Percentiles rank a stretch among this genome's conserved stretches.
phyloP scores from a whole-genome alignment of 1,140 invertebrate genomes.

The Oncopodura yosiiana region DNA sequence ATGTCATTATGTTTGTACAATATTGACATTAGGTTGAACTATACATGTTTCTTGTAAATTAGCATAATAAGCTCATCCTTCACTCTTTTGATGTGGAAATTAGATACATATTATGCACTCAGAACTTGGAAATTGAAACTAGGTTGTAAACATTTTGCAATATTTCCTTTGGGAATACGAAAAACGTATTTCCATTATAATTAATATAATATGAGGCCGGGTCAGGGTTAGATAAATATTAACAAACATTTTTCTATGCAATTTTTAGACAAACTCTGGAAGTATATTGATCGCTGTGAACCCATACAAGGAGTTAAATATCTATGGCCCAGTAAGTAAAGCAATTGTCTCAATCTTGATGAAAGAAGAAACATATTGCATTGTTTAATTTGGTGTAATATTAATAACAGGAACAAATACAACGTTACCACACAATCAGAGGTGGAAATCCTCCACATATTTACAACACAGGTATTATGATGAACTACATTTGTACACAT shows the following conservation, averaged over 20 bases:
- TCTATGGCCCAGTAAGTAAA: slow-evolving; percentile 76
- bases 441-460: slow-evolving; percentile 74
- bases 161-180: neutral
- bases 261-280: slow-evolving; percentile 68
- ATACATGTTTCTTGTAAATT: too few species aligned
- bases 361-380: neutral
- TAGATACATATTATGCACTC: neutral
- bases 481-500: too few species aligned
- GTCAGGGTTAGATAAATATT: too few species aligned
- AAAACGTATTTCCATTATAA: neutral
- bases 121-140: neutral
- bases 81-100: neutral
- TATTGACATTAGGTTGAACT: too few species aligned
- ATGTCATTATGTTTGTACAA: too few species aligned
- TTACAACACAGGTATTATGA: too few species aligned
- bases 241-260: slow-evolving; percentile 1
- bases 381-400: slow-evolving; percentile 3
- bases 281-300: slow-evolving; percentile 93
- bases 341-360: slow-evolving; percentile 7
- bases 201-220: too few species aligned
- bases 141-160: neutral
- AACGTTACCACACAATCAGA: slow-evolving; percentile 16
- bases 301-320: slow-evolving; percentile 84
- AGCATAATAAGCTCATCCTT: too few species aligned
- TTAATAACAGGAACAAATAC: neutral